These are phyloP conservation scores for Corythaixoides concolor DNA, from an alignment of 2,113 vertebrate species.

Conservation along the genomic window DNA sequence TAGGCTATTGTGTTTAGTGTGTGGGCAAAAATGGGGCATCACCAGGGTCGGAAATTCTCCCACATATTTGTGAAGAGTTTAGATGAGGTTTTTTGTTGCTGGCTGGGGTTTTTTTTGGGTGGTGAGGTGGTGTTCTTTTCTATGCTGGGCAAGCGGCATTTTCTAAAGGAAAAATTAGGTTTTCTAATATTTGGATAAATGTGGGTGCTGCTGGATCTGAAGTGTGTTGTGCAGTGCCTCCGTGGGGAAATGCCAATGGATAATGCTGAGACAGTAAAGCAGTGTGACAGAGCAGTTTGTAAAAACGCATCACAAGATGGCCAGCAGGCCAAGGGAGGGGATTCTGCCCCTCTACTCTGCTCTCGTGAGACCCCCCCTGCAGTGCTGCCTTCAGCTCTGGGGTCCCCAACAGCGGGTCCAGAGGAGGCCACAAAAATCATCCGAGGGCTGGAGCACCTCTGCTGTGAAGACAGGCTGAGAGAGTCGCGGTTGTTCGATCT, in stretches of 20 bases:
- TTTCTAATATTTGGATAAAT: background rate
- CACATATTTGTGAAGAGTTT: background rate
- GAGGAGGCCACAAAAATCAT: too few relatives aligned
- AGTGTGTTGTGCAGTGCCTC: background rate
- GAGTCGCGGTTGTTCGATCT: too few relatives aligned
- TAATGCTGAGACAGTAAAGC: background rate
- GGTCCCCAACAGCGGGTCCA: too few relatives aligned
- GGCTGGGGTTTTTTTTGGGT: fast-evolving
- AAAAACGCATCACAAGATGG: background rate
- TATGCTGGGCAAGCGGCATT: background rate
- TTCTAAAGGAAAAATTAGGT: background rate
- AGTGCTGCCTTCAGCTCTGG: too few relatives aligned
- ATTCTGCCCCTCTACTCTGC: too few relatives aligned
- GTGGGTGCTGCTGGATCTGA: background rate
- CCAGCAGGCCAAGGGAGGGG: too few relatives aligned
- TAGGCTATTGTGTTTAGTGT: fast-evolving
- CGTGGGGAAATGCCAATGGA: fast-evolving
- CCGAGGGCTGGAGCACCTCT: too few relatives aligned
- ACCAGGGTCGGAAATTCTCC: background rate
- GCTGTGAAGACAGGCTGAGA: too few relatives aligned
- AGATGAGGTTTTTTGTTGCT: background rate
- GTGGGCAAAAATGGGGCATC: background rate
- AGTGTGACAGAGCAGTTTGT: background rate
- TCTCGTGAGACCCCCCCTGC: too few relatives aligned
- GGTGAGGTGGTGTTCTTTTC: background rate